Conservation (phyloP, 2,113 vertebrate genomes). For the Leptobrachium ailaonicum region DNA sequence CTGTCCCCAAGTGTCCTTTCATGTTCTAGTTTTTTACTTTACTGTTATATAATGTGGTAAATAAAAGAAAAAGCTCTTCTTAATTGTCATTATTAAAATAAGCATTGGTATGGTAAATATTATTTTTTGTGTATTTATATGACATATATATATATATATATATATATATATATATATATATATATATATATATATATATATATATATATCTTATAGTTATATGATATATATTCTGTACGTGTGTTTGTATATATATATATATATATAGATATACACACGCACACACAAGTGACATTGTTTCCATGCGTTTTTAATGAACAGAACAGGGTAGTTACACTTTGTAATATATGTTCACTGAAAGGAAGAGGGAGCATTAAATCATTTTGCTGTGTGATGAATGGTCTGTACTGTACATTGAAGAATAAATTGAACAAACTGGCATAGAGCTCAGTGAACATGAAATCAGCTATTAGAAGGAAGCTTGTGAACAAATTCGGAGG, state of each 20-base stretch:
- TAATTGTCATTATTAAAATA: no score
- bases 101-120: no score
- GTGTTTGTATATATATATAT: not conserved
- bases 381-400: constrained; percentile 85
- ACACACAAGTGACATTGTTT: constrained; percentile 51
- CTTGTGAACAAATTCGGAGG: constrained; percentile 85
- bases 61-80: no score
- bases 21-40: no score
- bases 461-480: constrained; percentile 88
- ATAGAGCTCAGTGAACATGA: constrained; percentile 84
- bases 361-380: constrained; percentile 67
- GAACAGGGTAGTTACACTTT: constrained; percentile 65
- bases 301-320: constrained; percentile 67
- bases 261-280: not conserved
- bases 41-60: no score
- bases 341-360: constrained; percentile 68
- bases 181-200: not conserved
- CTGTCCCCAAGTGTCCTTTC: no score
- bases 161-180: no score
- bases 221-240: no score
- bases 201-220: no score
- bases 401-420: constrained; percentile 75
- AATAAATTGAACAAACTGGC: constrained; percentile 90
- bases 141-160: not conserved
- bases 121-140: no score